Percentiles rank a stretch among this genome's conserved stretches.
phyloP scores from a whole-genome alignment of 2,113 vertebrate species.

The Proterorhinus semilunaris region DNA sequence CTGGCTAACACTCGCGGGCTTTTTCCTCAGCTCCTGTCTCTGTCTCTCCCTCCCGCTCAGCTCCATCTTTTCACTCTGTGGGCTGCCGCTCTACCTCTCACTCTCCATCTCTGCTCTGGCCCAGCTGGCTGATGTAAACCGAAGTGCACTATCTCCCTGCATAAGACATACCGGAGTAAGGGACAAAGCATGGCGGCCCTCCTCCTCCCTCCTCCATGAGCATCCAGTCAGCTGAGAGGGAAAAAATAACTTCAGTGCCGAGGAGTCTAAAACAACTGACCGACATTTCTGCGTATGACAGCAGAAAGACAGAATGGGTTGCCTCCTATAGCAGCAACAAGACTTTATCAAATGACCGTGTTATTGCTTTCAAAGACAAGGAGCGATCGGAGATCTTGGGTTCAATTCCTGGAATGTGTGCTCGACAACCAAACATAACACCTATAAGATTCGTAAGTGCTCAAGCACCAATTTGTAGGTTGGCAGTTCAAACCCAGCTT shows the following conservation, averaged over 20 bases:
- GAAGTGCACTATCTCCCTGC: slow-evolving; percentile 15
- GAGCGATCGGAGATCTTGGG: too few relatives aligned
- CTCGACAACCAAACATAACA: too few relatives aligned
- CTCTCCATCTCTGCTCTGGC: slow-evolving; percentile 46
- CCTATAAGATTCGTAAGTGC: too few relatives aligned
- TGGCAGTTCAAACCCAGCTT: too few relatives aligned
- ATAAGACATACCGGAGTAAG: slow-evolving; percentile 41
- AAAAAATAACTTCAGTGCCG: slow-evolving; percentile 51
- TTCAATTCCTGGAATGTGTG: too few relatives aligned
- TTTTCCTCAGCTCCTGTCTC: slow-evolving; percentile 57
- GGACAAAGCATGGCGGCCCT: slow-evolving; percentile 55
- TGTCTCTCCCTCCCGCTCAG: slow-evolving; percentile 43
- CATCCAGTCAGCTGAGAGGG: slow-evolving; percentile 46
- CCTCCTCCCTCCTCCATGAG: slow-evolving; percentile 15
- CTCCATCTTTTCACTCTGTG: slow-evolving; percentile 59
- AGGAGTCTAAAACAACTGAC: slow-evolving; percentile 20
- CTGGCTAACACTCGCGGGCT: slow-evolving; percentile 68
- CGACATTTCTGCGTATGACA: neutral
- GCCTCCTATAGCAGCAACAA: neutral
- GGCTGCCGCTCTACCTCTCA: slow-evolving; percentile 48
- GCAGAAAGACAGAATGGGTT: neutral
- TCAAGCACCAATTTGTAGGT: too few relatives aligned
- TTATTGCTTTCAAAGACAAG: too few relatives aligned
- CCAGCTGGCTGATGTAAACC: slow-evolving; percentile 40
- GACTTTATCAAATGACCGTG: neutral